These are phyloP conservation scores for Corbicula japonica DNA, from an alignment of 2,888 invertebrate species.

Conservation along the genomic window DNA sequence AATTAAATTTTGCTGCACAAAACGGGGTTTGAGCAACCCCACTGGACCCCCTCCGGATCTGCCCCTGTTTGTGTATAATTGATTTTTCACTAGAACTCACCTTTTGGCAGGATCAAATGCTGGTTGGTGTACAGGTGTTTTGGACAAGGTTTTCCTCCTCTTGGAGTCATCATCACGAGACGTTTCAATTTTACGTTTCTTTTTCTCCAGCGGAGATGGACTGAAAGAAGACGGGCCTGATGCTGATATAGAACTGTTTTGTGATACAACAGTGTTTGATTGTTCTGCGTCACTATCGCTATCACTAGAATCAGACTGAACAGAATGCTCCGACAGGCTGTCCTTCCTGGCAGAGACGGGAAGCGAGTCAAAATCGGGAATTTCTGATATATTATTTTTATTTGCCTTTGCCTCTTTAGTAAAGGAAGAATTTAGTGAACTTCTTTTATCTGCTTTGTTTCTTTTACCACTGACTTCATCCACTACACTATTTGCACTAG, in stretches of 20 bases:
- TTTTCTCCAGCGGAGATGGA: slow-evolving; percentile 44
- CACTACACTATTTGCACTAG: slow-evolving; percentile 44
- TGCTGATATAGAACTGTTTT: slow-evolving; percentile 22
- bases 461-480: slow-evolving; percentile 14
- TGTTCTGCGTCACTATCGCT: slow-evolving; percentile 56
- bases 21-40: no score
- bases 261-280: slow-evolving; percentile 19
- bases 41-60: no score
- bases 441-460: slow-evolving; percentile 5
- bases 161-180: slow-evolving; percentile 55
- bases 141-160: slow-evolving; percentile 51
- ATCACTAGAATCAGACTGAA: slow-evolving; percentile 44
- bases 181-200: slow-evolving; percentile 60
- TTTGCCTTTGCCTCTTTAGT: slow-evolving; percentile 3
- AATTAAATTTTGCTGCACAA: no score
- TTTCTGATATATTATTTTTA: background rate
- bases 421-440: slow-evolving; percentile 5
- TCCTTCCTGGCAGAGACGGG: slow-evolving; percentile 10
- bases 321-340: slow-evolving; percentile 24
- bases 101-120: slow-evolving; percentile 27
- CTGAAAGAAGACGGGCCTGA: slow-evolving; percentile 45
- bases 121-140: slow-evolving; percentile 22
- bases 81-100: slow-evolving; percentile 21
- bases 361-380: slow-evolving; percentile 52
- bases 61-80: background rate